Evolutionary conservation across 1,140 invertebrate species (phyloP), one percentile per base, ranked within the genome.

Genomic region (Brachionus rotundiformis): DNA sequence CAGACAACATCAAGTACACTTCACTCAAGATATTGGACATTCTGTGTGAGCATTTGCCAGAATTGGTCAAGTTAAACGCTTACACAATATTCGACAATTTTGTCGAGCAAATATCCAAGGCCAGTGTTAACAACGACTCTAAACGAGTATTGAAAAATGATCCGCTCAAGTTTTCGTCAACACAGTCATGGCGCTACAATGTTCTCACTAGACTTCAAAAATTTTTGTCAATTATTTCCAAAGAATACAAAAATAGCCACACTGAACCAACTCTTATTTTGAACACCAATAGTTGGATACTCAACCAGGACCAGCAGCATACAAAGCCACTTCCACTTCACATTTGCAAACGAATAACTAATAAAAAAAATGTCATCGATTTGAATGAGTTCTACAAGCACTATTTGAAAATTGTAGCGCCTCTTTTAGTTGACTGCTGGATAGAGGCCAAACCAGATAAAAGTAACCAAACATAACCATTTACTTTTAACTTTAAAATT

Each of bases 1-100:
- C 93, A 85, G 90, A 90, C 11, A 89, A 90, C 61, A 92, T 95
- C 68, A 92, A 94, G 85, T 91, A 93, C 85, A 93, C 94, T 86
- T 93, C 94, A 0, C 86, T 95, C 1, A 84, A 91, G 7, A 90
- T 94, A 71, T 87, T 94, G n/a, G 93, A 88, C 71, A 54, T 86
- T 7, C 83, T 94, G 23, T 85, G 93, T 13, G 86, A 90, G 39
- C 89, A 91, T 75, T 90, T 90, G 77, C 91, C 90, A 3, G 84
- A 86, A 47, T 87, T 93, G 36, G 86, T 94, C 10, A 90, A 91
- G 0, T 86, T 89, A 63, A 90, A 92, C 84, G 90, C 91, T 68
- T 89, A 90, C 65, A 91, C 91, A 85, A 91, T 94, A 7, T 86
- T 94, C 63, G 90, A 91, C 11, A 92, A 92, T 85, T 93, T 94